Conservation (phyloP, 2,113 vertebrate genomes). For the Chaetops frenatus region DNA sequence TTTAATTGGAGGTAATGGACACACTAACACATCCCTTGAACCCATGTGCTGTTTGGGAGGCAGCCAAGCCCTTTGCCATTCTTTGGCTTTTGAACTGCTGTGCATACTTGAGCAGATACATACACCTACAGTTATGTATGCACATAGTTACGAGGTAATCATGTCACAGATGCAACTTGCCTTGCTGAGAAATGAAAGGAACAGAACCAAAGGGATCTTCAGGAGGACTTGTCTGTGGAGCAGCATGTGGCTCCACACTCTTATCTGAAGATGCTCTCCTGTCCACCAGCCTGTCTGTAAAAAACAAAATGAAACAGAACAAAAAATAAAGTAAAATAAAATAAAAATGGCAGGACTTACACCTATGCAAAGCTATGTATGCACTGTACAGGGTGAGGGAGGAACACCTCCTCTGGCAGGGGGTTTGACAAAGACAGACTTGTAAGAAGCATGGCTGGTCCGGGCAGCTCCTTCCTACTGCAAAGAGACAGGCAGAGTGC, state of each 20-base stretch:
- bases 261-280: slow-evolving; percentile 76
- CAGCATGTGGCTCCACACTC: slow-evolving; percentile 66
- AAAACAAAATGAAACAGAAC: slow-evolving; percentile 73
- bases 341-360: slow-evolving; percentile 50
- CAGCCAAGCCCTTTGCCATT: background rate
- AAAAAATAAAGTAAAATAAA: slow-evolving; percentile 76
- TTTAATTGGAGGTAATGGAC: background rate
- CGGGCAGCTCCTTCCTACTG: background rate
- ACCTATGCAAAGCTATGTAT: background rate
- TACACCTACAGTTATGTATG: background rate
- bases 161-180: slow-evolving; percentile 82
- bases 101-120: background rate
- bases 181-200: slow-evolving; percentile 92
- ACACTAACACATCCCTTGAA: background rate
- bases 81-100: background rate
- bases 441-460: background rate
- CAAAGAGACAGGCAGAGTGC: background rate
- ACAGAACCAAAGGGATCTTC: slow-evolving; percentile 95
- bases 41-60: background rate
- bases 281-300: slow-evolving; percentile 85
- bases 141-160: background rate
- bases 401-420: background rate
- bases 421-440: background rate
- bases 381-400: background rate
- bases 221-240: slow-evolving; percentile 72